Percentiles rank a stretch among this genome's conserved stretches.
phyloP scores from a whole-genome alignment of 2,113 vertebrate species.

The Amphiprion percula region DNA sequence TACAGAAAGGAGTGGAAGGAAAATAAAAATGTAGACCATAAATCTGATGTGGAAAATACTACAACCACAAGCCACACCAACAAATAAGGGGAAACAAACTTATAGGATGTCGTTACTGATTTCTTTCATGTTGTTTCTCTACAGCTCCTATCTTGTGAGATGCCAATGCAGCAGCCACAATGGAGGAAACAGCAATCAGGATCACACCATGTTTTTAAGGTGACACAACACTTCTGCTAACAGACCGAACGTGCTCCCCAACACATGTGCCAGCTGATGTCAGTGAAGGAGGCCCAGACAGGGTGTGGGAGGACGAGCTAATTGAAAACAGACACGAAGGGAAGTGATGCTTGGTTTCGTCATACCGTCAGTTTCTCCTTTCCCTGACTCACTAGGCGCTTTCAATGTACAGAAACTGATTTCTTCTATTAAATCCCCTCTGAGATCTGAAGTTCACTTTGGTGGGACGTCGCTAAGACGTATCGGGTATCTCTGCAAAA shows the following conservation, averaged over 20 bases:
- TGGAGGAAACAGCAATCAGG: not conserved
- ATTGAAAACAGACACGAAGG: constrained; percentile 73
- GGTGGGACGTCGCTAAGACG: not conserved
- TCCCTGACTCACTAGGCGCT: constrained; percentile 45
- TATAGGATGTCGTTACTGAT: constrained; percentile 2
- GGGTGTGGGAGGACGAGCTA: constrained; percentile 63
- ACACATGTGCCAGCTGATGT: constrained; percentile 42
- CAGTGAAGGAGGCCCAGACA: constrained; percentile 64
- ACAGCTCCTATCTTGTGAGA: constrained; percentile 2
- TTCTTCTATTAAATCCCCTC: constrained; percentile 3
- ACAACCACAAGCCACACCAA: constrained; percentile 8
- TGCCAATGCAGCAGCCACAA: not conserved
- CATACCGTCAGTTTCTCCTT: constrained; percentile 41
- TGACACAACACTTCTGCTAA: constrained; percentile 14
- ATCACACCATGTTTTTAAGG: not conserved
- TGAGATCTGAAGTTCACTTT: not conserved
- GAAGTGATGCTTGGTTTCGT: constrained; percentile 71
- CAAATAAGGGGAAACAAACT: not conserved
- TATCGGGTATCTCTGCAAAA: not conserved
- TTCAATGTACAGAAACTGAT: not conserved
- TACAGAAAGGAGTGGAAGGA: not conserved
- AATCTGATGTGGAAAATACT: constrained; percentile 21
- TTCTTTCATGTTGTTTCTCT: not conserved
- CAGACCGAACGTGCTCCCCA: constrained; percentile 20
- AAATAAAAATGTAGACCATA: not conserved